Base-by-base conservation (phyloP, 2,797 vertebrate genomes). In the Neoniphon sammara region DNA sequence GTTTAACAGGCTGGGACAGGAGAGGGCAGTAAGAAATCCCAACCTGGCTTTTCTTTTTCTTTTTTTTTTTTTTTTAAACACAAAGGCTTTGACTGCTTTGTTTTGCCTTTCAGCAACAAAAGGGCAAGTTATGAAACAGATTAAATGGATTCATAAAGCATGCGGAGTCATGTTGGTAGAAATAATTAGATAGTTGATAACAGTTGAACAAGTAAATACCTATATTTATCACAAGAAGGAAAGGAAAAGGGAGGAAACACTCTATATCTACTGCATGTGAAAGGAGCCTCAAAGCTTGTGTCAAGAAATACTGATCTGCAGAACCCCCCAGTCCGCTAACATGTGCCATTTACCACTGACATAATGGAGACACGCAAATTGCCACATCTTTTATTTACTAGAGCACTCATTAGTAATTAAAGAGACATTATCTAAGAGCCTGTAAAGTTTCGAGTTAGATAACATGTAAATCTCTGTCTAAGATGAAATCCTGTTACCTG, bases 361-460 rank as follows among this genome's bases (percentile, higher is more conserved):
- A 80, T 77, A 80, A 73, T 52, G 52, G 50, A 73, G 75, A 58
- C 58, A 66, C 12, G 4, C 65, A 42, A 23, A 64, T 20, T 59
- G 56, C 69, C 63, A 77, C 50, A 85, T 88, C 20, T 84, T 88
- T 88, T 72, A 91, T 88, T 88, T 42, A 87, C 67, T 7, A 66
- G 9, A 31, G 44, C 58, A 20, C 69, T 87, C 79, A 80, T 77
- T 60, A 80, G 36, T 57, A 88, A 88, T 87, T 82, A 31, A 88
- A 84, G 39, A 82, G 52, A 70, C 64, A 82, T 85, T 78, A 84
- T 82, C 71, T 69, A 66, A 83, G 44, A 83, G 67, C 36, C 49
- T 61, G 50, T 78, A 36, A n/a, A 63, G 7, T 12, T 49, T 10
- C 36, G 44, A 44, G 47, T 75, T 55, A 54, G 30, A 64, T 60